Base-by-base conservation (phyloP, 2,113 vertebrate species). In the Pycnonotus jocosus region DNA sequence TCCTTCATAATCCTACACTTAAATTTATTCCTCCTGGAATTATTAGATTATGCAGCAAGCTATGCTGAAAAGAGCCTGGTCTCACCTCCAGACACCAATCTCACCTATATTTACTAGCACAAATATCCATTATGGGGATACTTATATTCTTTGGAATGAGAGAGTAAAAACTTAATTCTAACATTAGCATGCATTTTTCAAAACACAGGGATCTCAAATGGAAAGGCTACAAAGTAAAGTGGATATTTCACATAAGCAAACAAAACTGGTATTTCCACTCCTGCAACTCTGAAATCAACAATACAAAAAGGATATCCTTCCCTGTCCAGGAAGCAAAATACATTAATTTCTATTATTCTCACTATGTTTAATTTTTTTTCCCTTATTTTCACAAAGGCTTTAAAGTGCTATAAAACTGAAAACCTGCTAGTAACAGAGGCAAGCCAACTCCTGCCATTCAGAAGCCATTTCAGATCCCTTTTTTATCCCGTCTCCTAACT, bases 241-340 rank as follows among this genome's bases (percentile, higher is more conserved):
- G 73, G 76, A 18, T 62, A 62, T 58, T 92, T 92, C 88, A 88
- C 47, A 66, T 45, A 66, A 88, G 86, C 91, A 88, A 92, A 94
- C 82, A 73, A n/a, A 93, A 86, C 91, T 94, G 92, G 80, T 94
- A 92, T 93, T 90, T 93, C 92, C 83, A 95, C 88, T 94, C 72
- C 71, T 2, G 0, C 42, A 90, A 53, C 47, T 56, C 80, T 81
- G 80, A 70, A 90, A 93, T 58, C 86, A 88, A 90, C 95, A 83
- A 33, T 24, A 94, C 71, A 68, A 74, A 86, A 88, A 86, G 92
- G 92, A 94, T 93, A 95, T 86, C 88, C n/a, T n/a, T n/a, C n/a
- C n/a, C 95, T 92, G 86, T 25, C 83, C 91, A 64, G 91, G 86
- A 94, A 93, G 76, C 58, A 93, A 86, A 92, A 92, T 40, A 64